Evolutionary conservation across 2,888 invertebrate species (phyloP), one percentile per base, ranked within the genome.

Genomic region (Agrenia bidenticulata): DNA sequence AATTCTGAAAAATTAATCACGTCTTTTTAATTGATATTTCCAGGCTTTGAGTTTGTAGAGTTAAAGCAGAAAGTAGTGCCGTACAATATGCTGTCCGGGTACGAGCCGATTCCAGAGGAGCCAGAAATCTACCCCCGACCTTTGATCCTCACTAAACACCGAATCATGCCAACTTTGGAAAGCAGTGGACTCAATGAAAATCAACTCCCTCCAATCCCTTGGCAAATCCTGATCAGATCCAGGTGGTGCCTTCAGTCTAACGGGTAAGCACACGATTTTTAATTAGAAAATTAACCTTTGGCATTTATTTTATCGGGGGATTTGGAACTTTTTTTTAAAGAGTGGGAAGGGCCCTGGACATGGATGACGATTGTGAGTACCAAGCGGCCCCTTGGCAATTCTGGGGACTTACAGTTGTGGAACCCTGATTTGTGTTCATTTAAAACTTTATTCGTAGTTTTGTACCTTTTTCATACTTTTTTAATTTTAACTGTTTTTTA

Each of bases 31-130:
- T n/a, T n/a, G n/a, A n/a, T n/a, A n/a, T n/a, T n/a, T n/a, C n/a
- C 11, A 70, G 70, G 67, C 45, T 23, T 54, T 0, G 27, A 27
- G 24, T 61, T 57, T 13, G 55, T 66, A 21, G 70, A 67, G 19
- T 59, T 71, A 13, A 66, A 55, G 23, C 65, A 71, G n/a, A 61
- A 49, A n/a, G 60, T 59, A 4, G 64, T 66, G 4, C 70, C 70
- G 1, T 71, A 71, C 27, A 71, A 71, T 58, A 59, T 42, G 60
- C 50, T 70, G 1, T 70, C 70, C 1, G 70, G 70, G 1, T 68
- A 54, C 27, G 60, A 68, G 45, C 67, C 67, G 49, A 45, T 61
- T 15, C 56, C 45, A 50, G 58, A 67, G 2, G 66, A 68, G 41
- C 70, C 67, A 1, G 67, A 65, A 15, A 37, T 68, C 5, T 67